These are phyloP conservation scores for Gallinago nigripennis DNA, from an alignment of 2,797 vertebrate species.

Conservation along the genomic window DNA sequence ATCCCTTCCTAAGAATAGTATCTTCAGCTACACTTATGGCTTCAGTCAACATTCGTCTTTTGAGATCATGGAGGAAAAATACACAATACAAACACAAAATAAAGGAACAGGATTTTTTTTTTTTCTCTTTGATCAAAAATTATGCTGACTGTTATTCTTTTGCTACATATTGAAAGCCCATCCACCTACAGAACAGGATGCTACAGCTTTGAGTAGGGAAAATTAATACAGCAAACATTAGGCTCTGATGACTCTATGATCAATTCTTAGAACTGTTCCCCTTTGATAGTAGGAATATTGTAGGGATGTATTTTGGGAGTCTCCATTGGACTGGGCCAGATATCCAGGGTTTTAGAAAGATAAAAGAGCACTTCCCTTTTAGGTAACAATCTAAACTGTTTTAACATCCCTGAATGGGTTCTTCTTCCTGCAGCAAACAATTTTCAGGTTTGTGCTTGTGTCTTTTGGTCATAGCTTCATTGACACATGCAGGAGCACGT, in stretches of 20 bases:
- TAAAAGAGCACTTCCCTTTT: background rate
- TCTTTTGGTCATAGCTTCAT: background rate
- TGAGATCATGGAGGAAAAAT: background rate
- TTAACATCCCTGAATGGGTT: background rate
- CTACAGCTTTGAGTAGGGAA: background rate
- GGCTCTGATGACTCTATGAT: background rate
- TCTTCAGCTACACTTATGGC: background rate
- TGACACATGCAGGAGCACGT: background rate
- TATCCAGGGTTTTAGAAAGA: background rate
- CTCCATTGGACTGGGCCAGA: background rate
- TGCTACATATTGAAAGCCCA: background rate
- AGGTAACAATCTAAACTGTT: background rate
- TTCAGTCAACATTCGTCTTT: background rate
- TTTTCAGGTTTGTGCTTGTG: background rate
- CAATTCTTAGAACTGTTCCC: background rate
- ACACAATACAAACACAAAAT: background rate
- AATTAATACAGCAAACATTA: background rate
- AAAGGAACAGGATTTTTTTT: background rate
- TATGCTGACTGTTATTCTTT: background rate
- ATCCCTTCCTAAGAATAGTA: background rate
- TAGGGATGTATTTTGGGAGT: background rate
- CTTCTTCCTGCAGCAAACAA: background rate
- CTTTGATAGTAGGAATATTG: background rate
- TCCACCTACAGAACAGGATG: background rate
- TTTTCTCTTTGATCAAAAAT: background rate